phyloP scores from a whole-genome alignment of 2,888 invertebrate species.

The Hipparchia semele region DNA sequence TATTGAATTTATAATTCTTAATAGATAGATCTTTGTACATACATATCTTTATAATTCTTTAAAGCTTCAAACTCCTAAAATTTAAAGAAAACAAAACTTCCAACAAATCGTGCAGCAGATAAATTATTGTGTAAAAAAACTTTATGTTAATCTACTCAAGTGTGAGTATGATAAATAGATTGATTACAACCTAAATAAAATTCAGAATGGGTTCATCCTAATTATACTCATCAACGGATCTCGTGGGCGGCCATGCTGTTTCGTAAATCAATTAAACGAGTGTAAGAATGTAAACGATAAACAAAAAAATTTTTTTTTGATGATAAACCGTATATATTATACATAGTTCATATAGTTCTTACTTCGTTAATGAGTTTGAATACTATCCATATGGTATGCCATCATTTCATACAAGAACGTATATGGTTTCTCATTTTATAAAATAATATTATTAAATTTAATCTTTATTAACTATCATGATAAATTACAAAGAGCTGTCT shows the following conservation, averaged over 20 bases:
- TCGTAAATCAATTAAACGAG: slow-evolving; percentile 24
- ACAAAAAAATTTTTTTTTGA: slow-evolving; percentile 1
- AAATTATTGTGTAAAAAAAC: background rate
- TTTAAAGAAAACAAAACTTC: background rate
- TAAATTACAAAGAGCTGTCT: slow-evolving; percentile 20
- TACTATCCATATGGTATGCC: too few species aligned
- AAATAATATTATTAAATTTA: background rate
- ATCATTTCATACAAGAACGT: background rate
- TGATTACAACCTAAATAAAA: slow-evolving; percentile 12
- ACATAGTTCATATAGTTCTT: too few species aligned
- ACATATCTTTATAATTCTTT: too few species aligned
- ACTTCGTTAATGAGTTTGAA: too few species aligned
- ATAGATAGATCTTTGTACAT: background rate
- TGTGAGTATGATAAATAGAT: slow-evolving; percentile 11
- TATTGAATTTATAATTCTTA: background rate
- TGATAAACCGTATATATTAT: too few species aligned
- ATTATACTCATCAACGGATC: slow-evolving; percentile 1
- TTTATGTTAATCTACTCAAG: background rate
- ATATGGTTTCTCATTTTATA: background rate
- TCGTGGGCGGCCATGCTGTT: slow-evolving; percentile 15
- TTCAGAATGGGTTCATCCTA: background rate
- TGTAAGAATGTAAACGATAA: slow-evolving; percentile 10
- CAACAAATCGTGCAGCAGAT: background rate
- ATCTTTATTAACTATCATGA: background rate
- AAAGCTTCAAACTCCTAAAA: background rate